phyloP scores from a whole-genome alignment of 2,888 invertebrate genomes.

The Hyposoter didymator region DNA sequence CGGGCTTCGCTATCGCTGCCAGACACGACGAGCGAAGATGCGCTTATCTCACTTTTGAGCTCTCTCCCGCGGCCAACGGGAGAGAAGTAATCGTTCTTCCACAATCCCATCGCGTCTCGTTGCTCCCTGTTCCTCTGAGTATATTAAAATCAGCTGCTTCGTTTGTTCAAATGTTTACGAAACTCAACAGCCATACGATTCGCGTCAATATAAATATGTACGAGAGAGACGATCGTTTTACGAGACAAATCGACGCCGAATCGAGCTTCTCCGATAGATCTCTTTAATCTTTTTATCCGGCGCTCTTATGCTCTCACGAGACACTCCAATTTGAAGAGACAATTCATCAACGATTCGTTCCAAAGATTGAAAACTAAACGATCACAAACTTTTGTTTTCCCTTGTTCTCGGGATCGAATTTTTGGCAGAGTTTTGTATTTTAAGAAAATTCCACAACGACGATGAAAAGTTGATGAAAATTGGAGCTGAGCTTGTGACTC shows the following conservation, averaged over 20 bases:
- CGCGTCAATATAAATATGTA: neutral
- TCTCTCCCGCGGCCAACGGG: constrained; percentile 25
- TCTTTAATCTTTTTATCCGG: neutral
- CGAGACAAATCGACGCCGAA: constrained; percentile 80
- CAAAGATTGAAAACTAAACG: neutral
- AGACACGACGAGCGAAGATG: constrained; percentile 81
- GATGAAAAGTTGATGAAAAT: neutral
- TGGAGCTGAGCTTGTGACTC: neutral
- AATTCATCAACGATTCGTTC: neutral
- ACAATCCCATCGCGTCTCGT: constrained; percentile 42
- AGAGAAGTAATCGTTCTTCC: constrained; percentile 77
- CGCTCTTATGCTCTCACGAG: neutral
- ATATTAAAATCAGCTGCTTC: constrained; percentile 37
- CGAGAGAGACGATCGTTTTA: constrained; percentile 29
- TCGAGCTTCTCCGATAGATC: constrained; percentile 63
- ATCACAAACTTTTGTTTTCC: neutral
- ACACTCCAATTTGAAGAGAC: neutral
- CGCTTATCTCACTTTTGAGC: constrained; percentile 78
- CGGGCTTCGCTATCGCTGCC: constrained; percentile 79
- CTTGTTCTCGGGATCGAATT: neutral
- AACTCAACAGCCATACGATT: constrained; percentile 47
- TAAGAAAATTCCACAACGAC: neutral
- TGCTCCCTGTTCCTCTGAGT: neutral
- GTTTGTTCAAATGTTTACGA: constrained; percentile 70
- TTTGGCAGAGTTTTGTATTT: neutral